A percentile compares a stretch with the other conserved stretches of the same genome.
Conservation (phyloP, 2,113 vertebrate species). For the Coracopsis vasa region DNA sequence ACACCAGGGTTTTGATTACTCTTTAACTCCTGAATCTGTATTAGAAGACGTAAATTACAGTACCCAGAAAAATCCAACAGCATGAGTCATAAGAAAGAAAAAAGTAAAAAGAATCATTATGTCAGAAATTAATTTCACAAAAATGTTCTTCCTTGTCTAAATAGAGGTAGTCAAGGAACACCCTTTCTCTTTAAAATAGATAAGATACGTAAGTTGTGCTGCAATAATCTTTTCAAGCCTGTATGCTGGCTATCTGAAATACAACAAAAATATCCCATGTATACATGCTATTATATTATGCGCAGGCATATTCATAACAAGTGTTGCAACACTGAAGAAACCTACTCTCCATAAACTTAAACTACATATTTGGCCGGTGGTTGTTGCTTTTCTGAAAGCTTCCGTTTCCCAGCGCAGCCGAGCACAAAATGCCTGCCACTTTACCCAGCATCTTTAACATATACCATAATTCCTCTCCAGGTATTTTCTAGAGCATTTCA, state of each 20-base stretch:
- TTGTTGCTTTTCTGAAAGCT: background rate
- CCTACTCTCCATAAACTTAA: conserved; percentile 12
- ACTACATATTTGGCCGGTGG: background rate
- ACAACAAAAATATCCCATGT: background rate
- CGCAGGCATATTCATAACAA: background rate
- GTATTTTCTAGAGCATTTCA: conserved; percentile 76
- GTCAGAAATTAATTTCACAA: background rate
- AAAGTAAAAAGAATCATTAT: background rate
- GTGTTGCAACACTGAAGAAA: background rate
- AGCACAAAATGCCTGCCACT: conserved; percentile 71
- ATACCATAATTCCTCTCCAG: conserved; percentile 66
- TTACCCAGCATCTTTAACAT: conserved; percentile 64
- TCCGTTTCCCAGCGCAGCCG: background rate
- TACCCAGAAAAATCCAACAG: background rate
- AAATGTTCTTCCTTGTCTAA: background rate
- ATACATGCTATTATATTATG: background rate
- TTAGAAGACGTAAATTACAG: background rate
- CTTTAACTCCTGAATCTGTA: background rate
- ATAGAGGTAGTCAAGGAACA: background rate
- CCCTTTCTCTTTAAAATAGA: background rate
- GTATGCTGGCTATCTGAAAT: background rate
- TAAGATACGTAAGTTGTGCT: background rate
- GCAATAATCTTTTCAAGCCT: background rate
- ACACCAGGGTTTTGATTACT: background rate
- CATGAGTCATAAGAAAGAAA: background rate